A percentile compares a stretch with the other conserved stretches of the same genome.
phyloP scores from a whole-genome alignment of 1,140 invertebrate species.

The Oscheius sp. region DNA sequence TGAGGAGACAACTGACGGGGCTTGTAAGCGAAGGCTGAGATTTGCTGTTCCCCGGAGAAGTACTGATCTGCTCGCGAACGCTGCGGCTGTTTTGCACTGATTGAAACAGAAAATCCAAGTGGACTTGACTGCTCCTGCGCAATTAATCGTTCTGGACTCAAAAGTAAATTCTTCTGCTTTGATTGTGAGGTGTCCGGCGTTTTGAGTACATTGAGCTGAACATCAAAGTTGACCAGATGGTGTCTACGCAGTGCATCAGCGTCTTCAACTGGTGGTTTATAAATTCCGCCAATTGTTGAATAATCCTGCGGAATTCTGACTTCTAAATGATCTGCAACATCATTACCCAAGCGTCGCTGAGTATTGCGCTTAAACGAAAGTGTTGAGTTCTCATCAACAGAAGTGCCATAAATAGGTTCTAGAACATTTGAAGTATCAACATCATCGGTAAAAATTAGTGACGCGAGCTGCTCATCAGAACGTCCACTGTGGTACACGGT shows the following conservation, averaged over 20 bases:
- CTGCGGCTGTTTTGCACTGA: conserved; percentile 10
- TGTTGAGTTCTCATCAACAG: neutral
- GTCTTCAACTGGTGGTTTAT: too few relatives aligned
- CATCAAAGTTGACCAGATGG: conserved; percentile 1
- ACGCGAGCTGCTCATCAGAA: too few relatives aligned
- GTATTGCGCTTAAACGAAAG: too few relatives aligned
- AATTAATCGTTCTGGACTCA: neutral
- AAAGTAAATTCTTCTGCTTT: too few relatives aligned
- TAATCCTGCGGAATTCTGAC: too few relatives aligned
- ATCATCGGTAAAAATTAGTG: too few relatives aligned
- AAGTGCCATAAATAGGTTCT: neutral
- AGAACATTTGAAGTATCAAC: too few relatives aligned
- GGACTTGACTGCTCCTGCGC: neutral
- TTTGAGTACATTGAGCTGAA: neutral
- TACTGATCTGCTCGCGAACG: neutral
- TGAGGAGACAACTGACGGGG: conserved; percentile 18
- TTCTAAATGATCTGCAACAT: too few relatives aligned
- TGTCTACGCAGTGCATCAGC: too few relatives aligned
- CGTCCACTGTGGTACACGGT: neutral
- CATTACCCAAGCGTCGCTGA: too few relatives aligned
- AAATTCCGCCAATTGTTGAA: too few relatives aligned
- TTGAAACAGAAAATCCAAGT: conserved; percentile 30
- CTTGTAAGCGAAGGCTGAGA: neutral
- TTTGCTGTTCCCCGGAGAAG: neutral
- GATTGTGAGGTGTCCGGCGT: too few relatives aligned